Conservation (phyloP, 2,113 vertebrate genomes). For the Tachuris rubrigastra region DNA sequence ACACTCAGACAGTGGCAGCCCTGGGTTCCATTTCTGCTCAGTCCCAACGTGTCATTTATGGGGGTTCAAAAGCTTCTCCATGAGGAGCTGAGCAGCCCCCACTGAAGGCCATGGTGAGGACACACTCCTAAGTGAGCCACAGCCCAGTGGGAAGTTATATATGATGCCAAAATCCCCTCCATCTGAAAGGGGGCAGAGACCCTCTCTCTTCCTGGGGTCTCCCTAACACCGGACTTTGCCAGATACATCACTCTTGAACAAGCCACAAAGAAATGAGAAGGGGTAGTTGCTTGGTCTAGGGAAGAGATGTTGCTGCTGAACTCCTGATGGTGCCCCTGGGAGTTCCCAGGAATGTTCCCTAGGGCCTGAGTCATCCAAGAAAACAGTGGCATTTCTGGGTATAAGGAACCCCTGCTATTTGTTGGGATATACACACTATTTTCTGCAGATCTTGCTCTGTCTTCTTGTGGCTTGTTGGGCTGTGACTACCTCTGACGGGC, state of each 20-base stretch:
- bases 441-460: neutral
- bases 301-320: neutral
- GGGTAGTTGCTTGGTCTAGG: neutral
- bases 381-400: neutral
- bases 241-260: neutral
- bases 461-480: neutral
- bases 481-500: neutral
- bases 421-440: neutral
- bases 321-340: neutral
- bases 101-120: fast-evolving
- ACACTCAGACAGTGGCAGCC: neutral
- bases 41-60: fast-evolving
- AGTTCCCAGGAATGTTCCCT: neutral
- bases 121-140: neutral
- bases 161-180: neutral
- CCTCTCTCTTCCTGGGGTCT: neutral
- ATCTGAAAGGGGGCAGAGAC: neutral
- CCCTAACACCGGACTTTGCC: neutral
- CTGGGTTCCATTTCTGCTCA: neutral
- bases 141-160: fast-evolving
- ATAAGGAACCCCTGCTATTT: neutral
- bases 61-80: neutral
- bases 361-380: neutral
- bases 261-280: neutral
- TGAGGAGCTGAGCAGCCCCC: neutral